A percentile compares a stretch with the other conserved stretches of the same genome.
Conservation (phyloP, 2,888 invertebrate species). For the Saturnia japonica region DNA sequence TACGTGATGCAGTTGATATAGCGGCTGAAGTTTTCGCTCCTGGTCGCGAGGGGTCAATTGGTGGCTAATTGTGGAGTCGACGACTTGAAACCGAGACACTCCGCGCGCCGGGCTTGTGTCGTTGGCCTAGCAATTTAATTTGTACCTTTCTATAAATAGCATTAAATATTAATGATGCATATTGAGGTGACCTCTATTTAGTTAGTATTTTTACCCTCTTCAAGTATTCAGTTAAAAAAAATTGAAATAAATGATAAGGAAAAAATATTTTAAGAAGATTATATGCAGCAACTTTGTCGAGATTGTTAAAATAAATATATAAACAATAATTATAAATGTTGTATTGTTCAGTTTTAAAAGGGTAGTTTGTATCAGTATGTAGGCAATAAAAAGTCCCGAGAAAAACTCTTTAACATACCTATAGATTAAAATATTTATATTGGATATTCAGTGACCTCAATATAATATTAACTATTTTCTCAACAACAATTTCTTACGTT, state of each 20-base stretch:
- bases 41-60: conserved; percentile 69
- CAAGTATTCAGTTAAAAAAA: not conserved
- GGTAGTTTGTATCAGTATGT: too few species aligned
- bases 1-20: conserved; percentile 43
- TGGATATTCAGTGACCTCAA: too few species aligned
- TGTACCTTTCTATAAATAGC: conserved; percentile 36
- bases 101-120: conserved; percentile 41
- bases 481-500: too few species aligned
- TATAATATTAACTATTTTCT: too few species aligned
- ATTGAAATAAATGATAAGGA: too few species aligned
- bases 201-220: not conserved
- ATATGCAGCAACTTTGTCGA: too few species aligned
- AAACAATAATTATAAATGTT: too few species aligned
- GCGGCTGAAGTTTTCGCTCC: conserved; percentile 46
- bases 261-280: not conserved
- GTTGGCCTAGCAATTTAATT: conserved; percentile 53
- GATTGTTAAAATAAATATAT: too few species aligned
- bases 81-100: conserved; percentile 38
- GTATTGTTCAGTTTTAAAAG: too few species aligned
- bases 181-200: not conserved
- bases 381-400: too few species aligned
- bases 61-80: conserved; percentile 64
- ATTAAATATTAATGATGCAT: not conserved
- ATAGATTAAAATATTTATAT: too few species aligned
- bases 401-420: too few species aligned